Conservation (phyloP, 2,888 invertebrate genomes). For the Xanthia togata region DNA sequence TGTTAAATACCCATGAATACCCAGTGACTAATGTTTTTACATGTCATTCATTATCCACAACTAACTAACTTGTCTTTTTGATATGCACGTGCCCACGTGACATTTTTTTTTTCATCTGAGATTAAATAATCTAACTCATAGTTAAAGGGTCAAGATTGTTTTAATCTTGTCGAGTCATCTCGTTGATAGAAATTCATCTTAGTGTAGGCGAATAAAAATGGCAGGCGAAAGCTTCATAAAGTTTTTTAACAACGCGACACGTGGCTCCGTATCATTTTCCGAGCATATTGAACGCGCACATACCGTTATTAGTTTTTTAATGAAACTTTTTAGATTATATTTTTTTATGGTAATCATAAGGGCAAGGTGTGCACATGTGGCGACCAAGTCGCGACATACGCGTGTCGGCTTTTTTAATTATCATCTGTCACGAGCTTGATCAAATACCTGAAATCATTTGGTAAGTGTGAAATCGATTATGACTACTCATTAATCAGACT, state of each 20-base stretch:
- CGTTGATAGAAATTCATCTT: not conserved
- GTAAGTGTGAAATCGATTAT: slow-evolving; percentile 40
- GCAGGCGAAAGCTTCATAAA: slow-evolving; percentile 20
- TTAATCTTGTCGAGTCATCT: too few species aligned
- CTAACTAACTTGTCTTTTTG: not conserved
- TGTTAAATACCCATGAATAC: not conserved
- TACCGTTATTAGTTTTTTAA: slow-evolving; percentile 61
- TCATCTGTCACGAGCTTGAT: slow-evolving; percentile 64
- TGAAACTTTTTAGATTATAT: slow-evolving; percentile 50
- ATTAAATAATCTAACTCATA: not conserved
- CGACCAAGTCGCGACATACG: slow-evolving; percentile 59
- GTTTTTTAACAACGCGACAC: slow-evolving; percentile 65
- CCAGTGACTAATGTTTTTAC: too few species aligned
- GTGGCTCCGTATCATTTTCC: slow-evolving; percentile 71
- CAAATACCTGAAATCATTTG: slow-evolving; percentile 31
- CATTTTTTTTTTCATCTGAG: not conserved
- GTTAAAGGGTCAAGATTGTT: not conserved
- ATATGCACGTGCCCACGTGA: not conserved
- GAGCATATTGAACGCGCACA: slow-evolving; percentile 75
- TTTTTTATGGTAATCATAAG: slow-evolving; percentile 52
- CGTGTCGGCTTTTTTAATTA: slow-evolving; percentile 61
- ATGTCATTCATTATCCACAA: too few species aligned
- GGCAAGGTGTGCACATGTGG: slow-evolving; percentile 66
- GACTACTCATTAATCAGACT: slow-evolving; percentile 21
- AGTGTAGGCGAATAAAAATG: not conserved